Evolutionary conservation across 2,797 vertebrate genomes (phyloP), one percentile per base, ranked within the genome.

Genomic region (Spatula clypeata): DNA sequence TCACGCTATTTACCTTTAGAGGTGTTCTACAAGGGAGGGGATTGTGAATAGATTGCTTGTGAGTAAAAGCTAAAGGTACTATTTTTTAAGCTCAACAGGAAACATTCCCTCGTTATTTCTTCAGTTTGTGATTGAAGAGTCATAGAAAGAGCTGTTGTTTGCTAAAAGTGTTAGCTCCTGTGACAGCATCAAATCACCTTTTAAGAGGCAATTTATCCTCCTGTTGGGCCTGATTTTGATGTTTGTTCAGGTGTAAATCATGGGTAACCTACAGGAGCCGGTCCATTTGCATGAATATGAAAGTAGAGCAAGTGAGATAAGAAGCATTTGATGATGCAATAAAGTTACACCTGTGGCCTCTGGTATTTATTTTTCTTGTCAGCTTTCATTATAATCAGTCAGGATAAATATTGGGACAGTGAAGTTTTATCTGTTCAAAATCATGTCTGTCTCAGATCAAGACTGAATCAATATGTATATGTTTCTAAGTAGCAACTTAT

Each of bases 81-180:
- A 14, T 75, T 61, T 82, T 92, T 94, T 61, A 66, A 93, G 26
- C 49, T 91, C 45, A 72, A 54, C 18, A 57, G 88, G 86, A 92
- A 83, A 64, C 21, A 24, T 15, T 71, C 49, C 27, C 9, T 64
- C 66, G 13, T 67, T 82, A 36, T 86, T 77, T 79, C 71, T 93
- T 88, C 26, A 54, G 31, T 58, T 34, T 84, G n/a, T 83, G 66
- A 86, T 55, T 90, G 75, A 91, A 72, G 23, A 94, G 34, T 23
- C 21, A 19, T 36, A 85, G 49, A 29, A 36, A 71, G 58, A 93
- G 26, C 36, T 75, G 19, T 38, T 85, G 40, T 65, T 86, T 69
- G 14, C 38, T 92, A 40, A 69, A 91, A 82, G 14, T 73, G 40
- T 91, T 88, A 86, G 16, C 13, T 90, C 19, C 71, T 40, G 31